Conservation (phyloP, 2,113 vertebrate species). For the Semnopithecus entellus region DNA sequence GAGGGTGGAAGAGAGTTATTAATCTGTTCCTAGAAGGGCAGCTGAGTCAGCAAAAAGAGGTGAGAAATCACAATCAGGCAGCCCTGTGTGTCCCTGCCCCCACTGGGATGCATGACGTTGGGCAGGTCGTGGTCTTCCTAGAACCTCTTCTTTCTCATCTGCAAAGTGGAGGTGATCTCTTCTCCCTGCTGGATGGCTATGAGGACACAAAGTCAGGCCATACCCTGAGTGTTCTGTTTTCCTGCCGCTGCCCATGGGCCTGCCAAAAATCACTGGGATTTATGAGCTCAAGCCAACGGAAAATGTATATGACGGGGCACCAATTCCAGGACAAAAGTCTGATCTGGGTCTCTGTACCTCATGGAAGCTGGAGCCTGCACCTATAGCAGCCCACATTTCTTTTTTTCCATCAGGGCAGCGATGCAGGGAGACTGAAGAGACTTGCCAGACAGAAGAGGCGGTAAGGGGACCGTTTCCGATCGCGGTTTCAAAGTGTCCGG, state of each 20-base stretch:
- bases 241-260: rapidly evolving
- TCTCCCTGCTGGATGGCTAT: not conserved
- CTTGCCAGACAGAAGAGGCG: not conserved
- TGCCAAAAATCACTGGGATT: not conserved
- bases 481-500: rapidly evolving
- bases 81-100: not conserved
- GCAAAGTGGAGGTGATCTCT: not conserved
- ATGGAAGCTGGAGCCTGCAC: rapidly evolving
- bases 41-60: not conserved
- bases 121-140: not conserved
- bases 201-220: not conserved
- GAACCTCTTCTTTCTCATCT: not conserved
- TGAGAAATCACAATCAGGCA: not conserved
- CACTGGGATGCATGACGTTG: no score
- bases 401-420: rapidly evolving
- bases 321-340: rapidly evolving
- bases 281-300: not conserved
- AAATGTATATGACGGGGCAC: rapidly evolving
- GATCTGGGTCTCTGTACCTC: not conserved
- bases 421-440: not conserved
- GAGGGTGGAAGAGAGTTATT: no score
- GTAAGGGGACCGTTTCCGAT: not conserved
- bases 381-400: not conserved
- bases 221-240: rapidly evolving
- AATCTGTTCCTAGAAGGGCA: not conserved